These are phyloP conservation scores for Pseudomyrmex pallidus DNA, from an alignment of 1,140 invertebrate genomes.

Conservation along the genomic window DNA sequence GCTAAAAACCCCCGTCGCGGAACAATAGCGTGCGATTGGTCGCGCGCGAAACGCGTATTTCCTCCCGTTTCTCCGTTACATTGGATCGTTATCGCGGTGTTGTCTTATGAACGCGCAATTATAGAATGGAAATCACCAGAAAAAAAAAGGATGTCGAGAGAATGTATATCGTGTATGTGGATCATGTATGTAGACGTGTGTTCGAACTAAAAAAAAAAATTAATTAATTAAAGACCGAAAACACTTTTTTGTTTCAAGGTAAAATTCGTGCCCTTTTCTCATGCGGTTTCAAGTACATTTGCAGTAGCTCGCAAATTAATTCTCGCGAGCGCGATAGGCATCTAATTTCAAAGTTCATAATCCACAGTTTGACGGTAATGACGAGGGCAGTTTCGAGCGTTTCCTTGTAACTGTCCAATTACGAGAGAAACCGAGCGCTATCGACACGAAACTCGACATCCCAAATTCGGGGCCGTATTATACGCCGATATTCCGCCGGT, in stretches of 20 bases:
- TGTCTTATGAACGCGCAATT: neutral
- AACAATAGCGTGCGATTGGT: conserved; percentile 55
- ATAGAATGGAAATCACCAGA: neutral
- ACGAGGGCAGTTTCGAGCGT: neutral
- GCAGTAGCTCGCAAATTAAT: too few relatives aligned
- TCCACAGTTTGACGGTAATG: neutral
- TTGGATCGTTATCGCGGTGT: conserved; percentile 7
- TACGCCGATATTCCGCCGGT: conserved; percentile 46
- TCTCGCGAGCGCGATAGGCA: too few relatives aligned
- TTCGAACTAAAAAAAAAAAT: too few relatives aligned
- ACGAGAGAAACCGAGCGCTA: conserved; percentile 30
- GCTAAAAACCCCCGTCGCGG: neutral
- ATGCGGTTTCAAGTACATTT: too few relatives aligned
- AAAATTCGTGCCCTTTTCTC: too few relatives aligned
- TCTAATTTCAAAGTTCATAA: too few relatives aligned
- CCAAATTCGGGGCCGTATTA: conserved; percentile 46
- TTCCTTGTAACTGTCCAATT: conserved; percentile 45
- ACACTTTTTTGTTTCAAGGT: too few relatives aligned
- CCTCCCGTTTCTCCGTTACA: neutral
- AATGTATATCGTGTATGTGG: neutral
- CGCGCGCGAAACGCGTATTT: conserved; percentile 13
- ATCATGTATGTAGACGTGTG: too few relatives aligned
- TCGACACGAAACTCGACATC: conserved; percentile 41
- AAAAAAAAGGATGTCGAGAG: neutral
- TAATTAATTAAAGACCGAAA: too few relatives aligned